Conservation (phyloP, 1,140 invertebrate species). For the Polypedilum vanderplanki region DNA sequence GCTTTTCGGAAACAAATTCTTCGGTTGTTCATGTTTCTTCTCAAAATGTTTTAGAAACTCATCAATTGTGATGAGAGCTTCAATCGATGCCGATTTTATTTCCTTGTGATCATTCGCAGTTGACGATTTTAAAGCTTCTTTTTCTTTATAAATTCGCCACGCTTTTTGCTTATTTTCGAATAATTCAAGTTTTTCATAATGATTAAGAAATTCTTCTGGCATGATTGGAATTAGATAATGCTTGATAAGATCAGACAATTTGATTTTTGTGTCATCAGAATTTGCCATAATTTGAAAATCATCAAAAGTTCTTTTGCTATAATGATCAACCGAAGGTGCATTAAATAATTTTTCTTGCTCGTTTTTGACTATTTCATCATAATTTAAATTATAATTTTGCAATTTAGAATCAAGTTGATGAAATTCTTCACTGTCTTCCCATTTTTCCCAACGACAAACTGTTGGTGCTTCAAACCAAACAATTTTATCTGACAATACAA, state of each 20-base stretch:
- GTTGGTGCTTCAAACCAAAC: not conserved
- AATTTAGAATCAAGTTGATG: not conserved
- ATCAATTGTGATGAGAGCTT: not conserved
- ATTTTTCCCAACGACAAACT: not conserved
- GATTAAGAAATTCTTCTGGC: not conserved
- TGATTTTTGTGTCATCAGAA: not conserved
- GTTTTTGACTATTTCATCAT: not conserved
- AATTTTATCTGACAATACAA: not conserved
- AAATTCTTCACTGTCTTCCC: constrained; percentile 16
- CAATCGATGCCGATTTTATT: constrained; percentile 1
- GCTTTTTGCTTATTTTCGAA: not conserved
- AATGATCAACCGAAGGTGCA: not conserved
- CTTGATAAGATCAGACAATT: not conserved
- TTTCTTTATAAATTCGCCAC: not conserved
- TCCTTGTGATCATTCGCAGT: not conserved
- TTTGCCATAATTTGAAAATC: not conserved
- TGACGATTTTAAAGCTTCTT: not conserved
- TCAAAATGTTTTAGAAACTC: not conserved
- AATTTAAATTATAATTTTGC: not conserved
- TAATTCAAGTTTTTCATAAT: not conserved
- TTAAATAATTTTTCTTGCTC: not conserved
- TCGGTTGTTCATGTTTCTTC: not conserved
- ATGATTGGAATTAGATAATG: not conserved
- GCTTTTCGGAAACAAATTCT: not conserved
- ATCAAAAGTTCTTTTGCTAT: not conserved